A percentile compares a stretch with the other conserved stretches of the same genome.
phyloP scores from a whole-genome alignment of 2,888 invertebrate genomes.

The Therioaphis trifolii region DNA sequence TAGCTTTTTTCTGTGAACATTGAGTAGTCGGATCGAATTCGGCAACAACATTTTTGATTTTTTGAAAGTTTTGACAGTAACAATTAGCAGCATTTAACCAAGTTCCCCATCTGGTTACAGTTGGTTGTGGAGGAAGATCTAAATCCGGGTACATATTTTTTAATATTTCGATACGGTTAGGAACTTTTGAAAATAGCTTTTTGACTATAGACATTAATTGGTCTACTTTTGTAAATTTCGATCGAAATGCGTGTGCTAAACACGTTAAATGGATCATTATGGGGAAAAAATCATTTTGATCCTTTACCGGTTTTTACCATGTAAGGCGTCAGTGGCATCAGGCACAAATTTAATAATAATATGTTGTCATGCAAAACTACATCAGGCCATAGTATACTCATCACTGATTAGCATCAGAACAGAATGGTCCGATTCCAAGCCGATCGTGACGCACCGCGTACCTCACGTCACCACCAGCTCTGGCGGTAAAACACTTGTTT shows the following conservation, averaged over 20 bases:
- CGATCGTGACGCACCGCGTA: no score
- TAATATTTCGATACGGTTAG: neutral
- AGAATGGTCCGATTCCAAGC: no score
- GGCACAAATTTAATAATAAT: no score
- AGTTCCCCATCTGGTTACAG: slow-evolving; percentile 7
- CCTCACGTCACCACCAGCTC: no score
- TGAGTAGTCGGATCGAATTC: neutral
- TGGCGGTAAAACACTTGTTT: no score
- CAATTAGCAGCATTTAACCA: slow-evolving; percentile 4
- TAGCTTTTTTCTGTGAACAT: neutral
- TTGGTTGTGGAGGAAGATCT: slow-evolving; percentile 2
- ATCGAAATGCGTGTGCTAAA: slow-evolving; percentile 7
- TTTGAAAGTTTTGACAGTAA: slow-evolving; percentile 4
- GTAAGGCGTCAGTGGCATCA: no score
- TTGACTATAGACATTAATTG: no score
- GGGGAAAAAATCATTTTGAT: neutral
- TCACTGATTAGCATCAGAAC: no score
- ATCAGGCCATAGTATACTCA: no score
- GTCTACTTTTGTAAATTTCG: no score
- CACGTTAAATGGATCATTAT: neutral
- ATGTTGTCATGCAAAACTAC: no score
- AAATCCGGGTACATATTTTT: neutral
- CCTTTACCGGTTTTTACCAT: neutral
- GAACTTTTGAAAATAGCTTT: no score
- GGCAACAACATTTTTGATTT: slow-evolving; percentile 11